These are phyloP conservation scores for Liasis olivaceus DNA, from an alignment of 2,797 vertebrate species.

Conservation along the genomic window DNA sequence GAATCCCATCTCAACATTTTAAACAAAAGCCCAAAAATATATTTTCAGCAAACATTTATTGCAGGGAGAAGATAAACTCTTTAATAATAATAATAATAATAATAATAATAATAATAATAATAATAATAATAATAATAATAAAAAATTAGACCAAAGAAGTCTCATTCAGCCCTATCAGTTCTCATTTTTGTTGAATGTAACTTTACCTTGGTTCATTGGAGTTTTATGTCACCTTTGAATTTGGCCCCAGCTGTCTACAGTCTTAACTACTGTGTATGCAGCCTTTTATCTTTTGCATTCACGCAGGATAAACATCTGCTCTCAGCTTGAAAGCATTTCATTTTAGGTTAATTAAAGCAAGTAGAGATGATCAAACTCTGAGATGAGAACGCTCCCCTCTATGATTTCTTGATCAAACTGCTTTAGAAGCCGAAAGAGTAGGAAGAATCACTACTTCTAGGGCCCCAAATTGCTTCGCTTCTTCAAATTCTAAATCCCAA, in stretches of 20 bases:
- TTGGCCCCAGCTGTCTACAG: neutral
- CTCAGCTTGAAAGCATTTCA: constrained; percentile 24
- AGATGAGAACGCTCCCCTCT: neutral
- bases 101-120: too few species aligned
- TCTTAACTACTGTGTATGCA: neutral
- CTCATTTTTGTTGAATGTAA: neutral
- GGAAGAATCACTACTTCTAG: neutral
- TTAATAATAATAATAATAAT: too few species aligned
- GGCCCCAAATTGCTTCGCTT: neutral
- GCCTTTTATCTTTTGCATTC: constrained; percentile 2
- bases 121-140: too few species aligned
- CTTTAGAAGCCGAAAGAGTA: neutral
- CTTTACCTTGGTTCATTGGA: neutral
- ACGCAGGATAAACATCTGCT: neutral
- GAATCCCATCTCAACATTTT: too few species aligned
- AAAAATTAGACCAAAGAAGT: neutral
- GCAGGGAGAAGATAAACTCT: too few species aligned
- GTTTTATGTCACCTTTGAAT: neutral
- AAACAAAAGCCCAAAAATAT: too few species aligned
- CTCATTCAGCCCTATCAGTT: neutral
- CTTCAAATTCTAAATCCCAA: neutral
- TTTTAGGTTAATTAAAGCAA: constrained; percentile 26
- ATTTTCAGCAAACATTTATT: too few species aligned
- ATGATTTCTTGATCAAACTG: neutral
- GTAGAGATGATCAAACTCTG: neutral